Base-by-base conservation (phyloP, 2,888 invertebrate species). In the Tenthredo livida region DNA sequence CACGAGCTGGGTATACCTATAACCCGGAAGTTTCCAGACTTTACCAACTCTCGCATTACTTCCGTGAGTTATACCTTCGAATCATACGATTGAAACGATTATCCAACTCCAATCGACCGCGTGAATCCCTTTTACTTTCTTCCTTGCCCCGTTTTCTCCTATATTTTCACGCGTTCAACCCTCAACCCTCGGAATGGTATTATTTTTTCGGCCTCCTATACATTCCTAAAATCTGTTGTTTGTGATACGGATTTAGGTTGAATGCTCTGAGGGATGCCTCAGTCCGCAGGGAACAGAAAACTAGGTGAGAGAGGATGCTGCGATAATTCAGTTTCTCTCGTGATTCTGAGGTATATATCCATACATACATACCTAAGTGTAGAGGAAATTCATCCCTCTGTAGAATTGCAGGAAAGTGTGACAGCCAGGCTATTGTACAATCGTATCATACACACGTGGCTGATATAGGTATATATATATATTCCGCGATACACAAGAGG, bases 401-500 rank as follows among this genome's bases (percentile, higher is more conserved):
- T 33, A 33, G 6, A 33, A 67, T 25, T 67, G 29, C 67, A 67
- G 15, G 4, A 17, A 17, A 33, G 67, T 67, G 67, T 33, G 67
- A 67, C 33, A 33, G 67, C 67, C 61, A 2, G 40, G 37, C 61
- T 33, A 61, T 80, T 80, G 58, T 80, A 61, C 61, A 40, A 80
- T 40, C 33, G 80, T 58, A 61, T 61, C 37, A 40, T 80, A 61
- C 58, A 80, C 61, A 61, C 80, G 61, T 61, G 80, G 7, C 50
- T 47, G n/a, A 50, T 77, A 33, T 33, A 29, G 2, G 4, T 33
- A 33, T 33, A 21, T 6, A 6, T 29, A 58, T 29, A 77, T 78
- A 58, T n/a, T 61, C 37, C 40, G 80, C 12, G 25, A 58, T 80
- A 80, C 80, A 61, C 80, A 17, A 40, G 80, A 80, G 80, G 61